Conservation (phyloP, 2,888 invertebrate genomes). For the Dendrolimus pini region DNA sequence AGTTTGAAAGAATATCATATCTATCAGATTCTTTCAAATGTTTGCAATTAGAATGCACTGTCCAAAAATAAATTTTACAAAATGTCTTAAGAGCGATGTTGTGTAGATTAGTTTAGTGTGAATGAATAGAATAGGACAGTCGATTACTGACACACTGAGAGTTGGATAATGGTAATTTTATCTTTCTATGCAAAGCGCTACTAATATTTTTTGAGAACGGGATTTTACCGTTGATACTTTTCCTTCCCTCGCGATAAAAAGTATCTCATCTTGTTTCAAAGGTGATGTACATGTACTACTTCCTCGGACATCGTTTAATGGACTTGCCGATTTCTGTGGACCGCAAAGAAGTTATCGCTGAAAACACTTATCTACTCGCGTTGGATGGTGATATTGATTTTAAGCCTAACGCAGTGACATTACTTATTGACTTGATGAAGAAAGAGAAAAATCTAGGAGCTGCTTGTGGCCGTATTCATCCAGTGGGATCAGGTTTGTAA, state of each 20-base stretch:
- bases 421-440: slow-evolving; percentile 91
- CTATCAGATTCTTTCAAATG: too few species aligned
- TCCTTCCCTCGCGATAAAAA: neutral
- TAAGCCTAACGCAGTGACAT: slow-evolving; percentile 85
- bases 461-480: slow-evolving; percentile 94
- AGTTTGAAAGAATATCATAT: too few species aligned
- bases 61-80: too few species aligned
- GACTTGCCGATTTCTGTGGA: slow-evolving; percentile 77
- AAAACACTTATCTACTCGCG: slow-evolving; percentile 90
- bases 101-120: too few species aligned
- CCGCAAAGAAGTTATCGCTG: slow-evolving; percentile 81
- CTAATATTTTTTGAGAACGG: too few species aligned
- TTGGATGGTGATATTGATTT: slow-evolving; percentile 95
- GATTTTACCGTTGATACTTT: too few species aligned
- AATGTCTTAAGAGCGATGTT: too few species aligned
- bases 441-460: slow-evolving; percentile 88
- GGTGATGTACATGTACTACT: slow-evolving; percentile 96
- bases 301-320: slow-evolving; percentile 88
- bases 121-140: too few species aligned
- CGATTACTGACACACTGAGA: too few species aligned
- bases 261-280: slow-evolving; percentile 18
- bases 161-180: too few species aligned
- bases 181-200: too few species aligned
- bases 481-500: slow-evolving; percentile 80
- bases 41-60: too few species aligned